Conservation (phyloP, 2,113 vertebrate species). For the Cranoglanis bouderius region DNA sequence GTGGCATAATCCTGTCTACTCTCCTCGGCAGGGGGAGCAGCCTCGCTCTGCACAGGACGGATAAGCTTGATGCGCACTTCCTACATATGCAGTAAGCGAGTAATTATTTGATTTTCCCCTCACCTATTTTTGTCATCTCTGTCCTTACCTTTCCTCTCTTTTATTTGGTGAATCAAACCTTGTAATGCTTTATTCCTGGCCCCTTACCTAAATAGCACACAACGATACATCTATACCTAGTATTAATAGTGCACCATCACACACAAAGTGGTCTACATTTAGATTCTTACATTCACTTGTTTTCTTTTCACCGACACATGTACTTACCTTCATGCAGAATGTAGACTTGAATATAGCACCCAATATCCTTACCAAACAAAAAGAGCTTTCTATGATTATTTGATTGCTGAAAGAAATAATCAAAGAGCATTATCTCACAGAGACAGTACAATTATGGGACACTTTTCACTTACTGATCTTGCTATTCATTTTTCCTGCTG, state of each 20-base stretch:
- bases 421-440: background rate
- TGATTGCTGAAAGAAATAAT: background rate
- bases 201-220: background rate
- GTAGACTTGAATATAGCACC: background rate
- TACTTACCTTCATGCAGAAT: background rate
- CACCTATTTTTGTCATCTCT: background rate
- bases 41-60: constrained; percentile 52
- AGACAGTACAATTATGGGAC: background rate
- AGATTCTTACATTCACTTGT: background rate
- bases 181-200: background rate
- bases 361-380: background rate
- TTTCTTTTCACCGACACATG: background rate
- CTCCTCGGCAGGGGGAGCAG: constrained; percentile 53
- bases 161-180: background rate
- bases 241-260: background rate
- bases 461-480: background rate
- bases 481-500: background rate
- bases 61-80: constrained; percentile 44
- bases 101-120: background rate
- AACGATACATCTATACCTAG: background rate
- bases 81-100: background rate
- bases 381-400: background rate
- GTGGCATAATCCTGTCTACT: constrained; percentile 73
- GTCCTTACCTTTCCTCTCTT: background rate
- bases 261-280: background rate